Evolutionary conservation across 1,140 invertebrate species (phyloP).

Genomic region (Rhopalosiphum padi): DNA sequence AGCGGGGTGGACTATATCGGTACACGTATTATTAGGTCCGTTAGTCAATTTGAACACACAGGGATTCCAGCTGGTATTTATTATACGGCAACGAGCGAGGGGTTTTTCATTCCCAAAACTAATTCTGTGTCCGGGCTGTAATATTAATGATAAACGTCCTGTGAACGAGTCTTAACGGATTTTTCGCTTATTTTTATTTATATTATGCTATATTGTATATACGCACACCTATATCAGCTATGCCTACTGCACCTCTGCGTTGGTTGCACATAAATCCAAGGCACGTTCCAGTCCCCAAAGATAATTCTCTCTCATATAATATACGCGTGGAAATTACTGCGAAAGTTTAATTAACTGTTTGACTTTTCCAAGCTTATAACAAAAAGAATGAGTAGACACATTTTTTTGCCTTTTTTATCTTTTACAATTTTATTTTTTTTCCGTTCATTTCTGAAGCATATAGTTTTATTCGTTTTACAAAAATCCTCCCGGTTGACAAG

Average conservation of each 20-base stretch:
- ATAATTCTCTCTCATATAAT: slow-evolving; percentile 3
- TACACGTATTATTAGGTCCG: slow-evolving; percentile 39
- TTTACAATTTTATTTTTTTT: slow-evolving; percentile 18
- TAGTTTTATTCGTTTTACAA: neutral
- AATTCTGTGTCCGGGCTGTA: slow-evolving; percentile 5
- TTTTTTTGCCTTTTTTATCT: slow-evolving; percentile 36
- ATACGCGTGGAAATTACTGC: slow-evolving; percentile 2
- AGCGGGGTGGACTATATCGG: neutral
- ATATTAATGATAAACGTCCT: slow-evolving; percentile 52
- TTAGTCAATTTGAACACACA: slow-evolving; percentile 18
- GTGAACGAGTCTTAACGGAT: slow-evolving; percentile 47
- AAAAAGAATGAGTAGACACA: slow-evolving; percentile 29
- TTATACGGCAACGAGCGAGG: slow-evolving; percentile 4
- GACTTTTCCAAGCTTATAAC: neutral
- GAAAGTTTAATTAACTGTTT: slow-evolving; percentile 56
- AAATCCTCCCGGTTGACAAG: neutral
- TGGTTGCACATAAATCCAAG: slow-evolving; percentile 26
- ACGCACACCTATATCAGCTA: neutral
- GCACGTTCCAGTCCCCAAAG: slow-evolving; percentile 38
- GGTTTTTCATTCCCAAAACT: slow-evolving; percentile 18
- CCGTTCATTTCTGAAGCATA: neutral
- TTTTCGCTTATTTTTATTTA: slow-evolving; percentile 27
- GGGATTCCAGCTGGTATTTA: slow-evolving; percentile 36
- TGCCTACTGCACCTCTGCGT: neutral
- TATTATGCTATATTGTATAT: neutral